These are phyloP conservation scores for Sebastes vulpes DNA, from an alignment of 2,797 vertebrate genomes.

Conservation along the genomic window DNA sequence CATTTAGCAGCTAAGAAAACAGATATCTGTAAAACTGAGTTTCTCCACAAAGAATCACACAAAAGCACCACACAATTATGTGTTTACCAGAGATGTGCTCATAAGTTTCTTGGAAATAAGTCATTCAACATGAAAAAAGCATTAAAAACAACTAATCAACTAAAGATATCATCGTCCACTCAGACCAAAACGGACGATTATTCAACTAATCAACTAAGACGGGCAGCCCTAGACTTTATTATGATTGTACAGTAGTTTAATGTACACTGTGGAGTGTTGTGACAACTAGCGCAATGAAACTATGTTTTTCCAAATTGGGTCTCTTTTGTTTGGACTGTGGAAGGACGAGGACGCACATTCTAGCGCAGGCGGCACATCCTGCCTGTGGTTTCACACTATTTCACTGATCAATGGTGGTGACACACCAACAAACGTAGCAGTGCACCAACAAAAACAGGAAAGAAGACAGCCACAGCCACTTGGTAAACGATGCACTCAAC, in stretches of 20 bases:
- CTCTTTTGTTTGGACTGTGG: not conserved
- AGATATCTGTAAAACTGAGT: no score
- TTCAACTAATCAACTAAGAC: no score
- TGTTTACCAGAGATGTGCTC: no score
- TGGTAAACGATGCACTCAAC: not conserved
- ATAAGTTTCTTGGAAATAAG: no score
- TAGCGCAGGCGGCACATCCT: not conserved
- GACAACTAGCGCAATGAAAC: not conserved
- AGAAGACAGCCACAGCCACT: not conserved
- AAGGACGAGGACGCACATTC: not conserved
- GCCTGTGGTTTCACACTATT: not conserved
- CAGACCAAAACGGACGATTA: no score
- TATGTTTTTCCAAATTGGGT: not conserved
- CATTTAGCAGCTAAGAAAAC: no score
- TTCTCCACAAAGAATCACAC: no score
- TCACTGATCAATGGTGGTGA: not conserved
- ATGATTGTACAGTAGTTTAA: not conserved
- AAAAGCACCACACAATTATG: no score
- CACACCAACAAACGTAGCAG: not conserved
- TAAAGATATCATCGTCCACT: no score
- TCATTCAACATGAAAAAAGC: no score
- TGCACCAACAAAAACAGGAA: conserved; percentile 11
- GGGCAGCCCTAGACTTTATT: not conserved
- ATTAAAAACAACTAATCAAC: no score
- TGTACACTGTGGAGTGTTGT: not conserved